These are phyloP conservation scores for Poicephalus gulielmi DNA, from an alignment of 2,113 vertebrate genomes.

Conservation along the genomic window DNA sequence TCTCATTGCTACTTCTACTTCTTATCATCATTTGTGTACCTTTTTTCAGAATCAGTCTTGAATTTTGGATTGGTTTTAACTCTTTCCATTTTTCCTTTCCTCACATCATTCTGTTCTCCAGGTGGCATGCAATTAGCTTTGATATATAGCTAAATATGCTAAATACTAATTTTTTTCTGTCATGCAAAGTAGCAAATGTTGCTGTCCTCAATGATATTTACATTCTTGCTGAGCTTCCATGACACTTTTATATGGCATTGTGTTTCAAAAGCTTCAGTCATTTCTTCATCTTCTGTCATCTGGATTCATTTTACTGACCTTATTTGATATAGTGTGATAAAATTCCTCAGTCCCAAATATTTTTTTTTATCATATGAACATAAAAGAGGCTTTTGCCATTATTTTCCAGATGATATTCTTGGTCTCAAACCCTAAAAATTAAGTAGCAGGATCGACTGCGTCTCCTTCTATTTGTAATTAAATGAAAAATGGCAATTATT, in stretches of 20 bases:
- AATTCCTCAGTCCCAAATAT: background rate
- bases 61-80: conserved; percentile 2
- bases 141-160: background rate
- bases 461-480: background rate
- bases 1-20: background rate
- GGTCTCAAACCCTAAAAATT: background rate
- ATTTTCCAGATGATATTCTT: background rate
- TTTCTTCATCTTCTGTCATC: background rate
- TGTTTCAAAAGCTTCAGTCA: background rate
- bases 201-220: background rate
- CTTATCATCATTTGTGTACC: background rate
- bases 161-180: background rate
- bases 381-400: background rate
- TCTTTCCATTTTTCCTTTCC: background rate
- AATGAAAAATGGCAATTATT: background rate
- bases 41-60: background rate
- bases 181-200: background rate
- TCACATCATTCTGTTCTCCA: background rate
- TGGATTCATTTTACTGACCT: background rate
- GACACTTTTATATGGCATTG: background rate
- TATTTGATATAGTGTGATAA: background rate
- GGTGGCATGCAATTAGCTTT: background rate
- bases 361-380: background rate
- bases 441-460: background rate
- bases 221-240: background rate